Evolutionary conservation across 2,888 invertebrate genomes (phyloP).

Genomic region (Andricus quercusramuli): DNA sequence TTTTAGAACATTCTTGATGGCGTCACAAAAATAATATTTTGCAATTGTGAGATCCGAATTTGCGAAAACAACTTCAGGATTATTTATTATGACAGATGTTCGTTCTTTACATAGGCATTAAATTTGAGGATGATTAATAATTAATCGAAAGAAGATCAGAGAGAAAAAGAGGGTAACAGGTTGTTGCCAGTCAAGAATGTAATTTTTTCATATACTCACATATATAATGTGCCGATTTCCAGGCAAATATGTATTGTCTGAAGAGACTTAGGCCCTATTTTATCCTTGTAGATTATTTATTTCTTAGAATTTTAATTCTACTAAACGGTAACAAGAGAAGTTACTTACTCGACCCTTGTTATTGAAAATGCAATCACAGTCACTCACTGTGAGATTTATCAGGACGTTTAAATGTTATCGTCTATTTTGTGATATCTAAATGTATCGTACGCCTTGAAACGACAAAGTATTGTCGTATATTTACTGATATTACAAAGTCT

Average conservation of each 20-base stretch:
- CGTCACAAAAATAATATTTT: no score
- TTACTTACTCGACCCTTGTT: no score
- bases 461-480: neutral
- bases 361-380: neutral
- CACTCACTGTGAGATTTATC: neutral
- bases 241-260: neutral
- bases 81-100: neutral
- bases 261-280: neutral
- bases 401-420: neutral
- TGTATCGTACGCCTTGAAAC: neutral
- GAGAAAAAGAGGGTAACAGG: neutral
- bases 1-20: no score
- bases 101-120: neutral
- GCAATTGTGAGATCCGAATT: no score
- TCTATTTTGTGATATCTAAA: constrained; percentile 2
- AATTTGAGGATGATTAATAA: neutral
- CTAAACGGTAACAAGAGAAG: no score
- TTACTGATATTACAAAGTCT: neutral
- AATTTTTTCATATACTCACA: neutral
- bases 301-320: neutral
- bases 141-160: neutral
- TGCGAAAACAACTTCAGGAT: no score
- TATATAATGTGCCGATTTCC: neutral
- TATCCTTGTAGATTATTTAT: neutral
- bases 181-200: neutral